Evolutionary conservation across 2,113 vertebrate genomes (phyloP).

Genomic region (Oryzias javanicus): DNA sequence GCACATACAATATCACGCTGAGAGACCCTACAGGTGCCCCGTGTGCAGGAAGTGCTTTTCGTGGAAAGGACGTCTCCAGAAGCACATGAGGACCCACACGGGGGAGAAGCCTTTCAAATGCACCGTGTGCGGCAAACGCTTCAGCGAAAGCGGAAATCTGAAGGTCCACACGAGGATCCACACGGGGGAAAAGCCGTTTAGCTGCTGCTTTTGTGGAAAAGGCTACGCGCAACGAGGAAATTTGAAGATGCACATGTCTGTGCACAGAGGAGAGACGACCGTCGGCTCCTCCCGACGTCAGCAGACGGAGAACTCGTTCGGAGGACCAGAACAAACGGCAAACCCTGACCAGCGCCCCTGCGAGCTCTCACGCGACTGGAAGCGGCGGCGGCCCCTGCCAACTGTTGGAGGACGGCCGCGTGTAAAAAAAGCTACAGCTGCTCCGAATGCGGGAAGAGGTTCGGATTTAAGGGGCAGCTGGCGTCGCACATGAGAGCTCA

Average conservation of each 20-base stretch:
- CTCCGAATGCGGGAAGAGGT: conserved; percentile 21
- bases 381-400: not conserved
- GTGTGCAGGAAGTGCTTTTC: conserved; percentile 39
- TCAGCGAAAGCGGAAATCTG: conserved; percentile 49
- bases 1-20: conserved; percentile 43
- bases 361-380: not conserved
- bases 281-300: conserved; percentile 13
- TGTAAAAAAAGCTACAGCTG: conserved; percentile 21
- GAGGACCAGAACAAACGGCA: not conserved
- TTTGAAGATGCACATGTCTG: conserved; percentile 19
- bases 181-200: conserved; percentile 31
- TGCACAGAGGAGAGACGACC: conserved; percentile 15
- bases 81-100: conserved; percentile 44
- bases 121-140: conserved; percentile 72
- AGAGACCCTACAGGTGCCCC: conserved; percentile 29
- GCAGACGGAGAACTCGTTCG: not conserved
- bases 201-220: conserved; percentile 18
- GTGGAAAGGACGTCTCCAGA: conserved; percentile 17
- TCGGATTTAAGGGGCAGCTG: conserved; percentile 23
- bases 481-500: conserved; percentile 34
- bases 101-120: conserved; percentile 53
- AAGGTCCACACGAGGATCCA: conserved; percentile 30
- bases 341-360: not conserved
- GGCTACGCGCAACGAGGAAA: conserved; percentile 16
- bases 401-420: not conserved